Evolutionary conservation across 2,113 vertebrate genomes (phyloP).

Genomic region (Arizona elegans): DNA sequence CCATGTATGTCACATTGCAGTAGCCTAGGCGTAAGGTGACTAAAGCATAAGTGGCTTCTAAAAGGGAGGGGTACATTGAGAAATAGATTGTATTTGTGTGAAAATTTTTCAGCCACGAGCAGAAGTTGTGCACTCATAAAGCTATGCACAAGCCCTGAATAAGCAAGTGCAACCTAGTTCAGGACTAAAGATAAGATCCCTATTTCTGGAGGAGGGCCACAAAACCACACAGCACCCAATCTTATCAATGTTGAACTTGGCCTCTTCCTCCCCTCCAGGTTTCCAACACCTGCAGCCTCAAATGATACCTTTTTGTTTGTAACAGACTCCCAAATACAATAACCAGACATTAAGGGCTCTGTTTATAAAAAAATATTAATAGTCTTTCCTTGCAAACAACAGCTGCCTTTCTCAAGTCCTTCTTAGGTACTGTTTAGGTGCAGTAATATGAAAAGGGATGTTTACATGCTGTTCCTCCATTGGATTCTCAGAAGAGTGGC

Average conservation of each 20-base stretch:
- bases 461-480: neutral
- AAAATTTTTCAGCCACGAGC: neutral
- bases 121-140: neutral
- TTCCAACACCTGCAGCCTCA: neutral
- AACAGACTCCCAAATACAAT: neutral
- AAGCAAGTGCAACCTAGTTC: neutral
- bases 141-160: neutral
- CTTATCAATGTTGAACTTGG: neutral
- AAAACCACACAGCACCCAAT: neutral
- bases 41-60: neutral
- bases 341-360: neutral
- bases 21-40: neutral
- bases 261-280: neutral
- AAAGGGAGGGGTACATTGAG: neutral
- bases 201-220: neutral
- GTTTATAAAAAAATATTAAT: neutral
- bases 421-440: neutral
- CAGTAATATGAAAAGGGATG: neutral
- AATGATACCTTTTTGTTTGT: neutral
- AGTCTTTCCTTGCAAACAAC: neutral
- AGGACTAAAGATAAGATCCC: neutral
- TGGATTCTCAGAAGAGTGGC: fast-evolving
- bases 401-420: neutral
- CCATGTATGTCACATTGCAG: neutral
- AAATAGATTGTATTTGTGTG: neutral